Evolutionary conservation across 2,797 vertebrate genomes (phyloP).

Genomic region (Lutjanus argentimaculatus): DNA sequence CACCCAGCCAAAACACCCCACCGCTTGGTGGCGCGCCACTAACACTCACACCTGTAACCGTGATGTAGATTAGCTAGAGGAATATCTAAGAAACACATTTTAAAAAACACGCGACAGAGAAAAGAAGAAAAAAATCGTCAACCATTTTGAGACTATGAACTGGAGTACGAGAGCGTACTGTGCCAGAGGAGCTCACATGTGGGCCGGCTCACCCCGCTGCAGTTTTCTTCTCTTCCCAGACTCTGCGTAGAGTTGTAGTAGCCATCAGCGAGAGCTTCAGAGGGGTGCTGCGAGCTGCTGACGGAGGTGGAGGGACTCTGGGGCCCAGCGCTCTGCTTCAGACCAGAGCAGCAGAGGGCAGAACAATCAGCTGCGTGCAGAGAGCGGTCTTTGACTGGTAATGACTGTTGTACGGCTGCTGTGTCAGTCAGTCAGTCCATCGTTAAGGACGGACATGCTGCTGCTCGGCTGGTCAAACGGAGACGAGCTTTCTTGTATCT

Average conservation of each 20-base stretch:
- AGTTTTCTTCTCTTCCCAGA: slow-evolving; percentile 69
- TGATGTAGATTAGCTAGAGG: slow-evolving; percentile 83
- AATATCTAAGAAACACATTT: slow-evolving; percentile 69
- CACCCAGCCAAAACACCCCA: slow-evolving; percentile 68
- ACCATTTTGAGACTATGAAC: slow-evolving; percentile 57
- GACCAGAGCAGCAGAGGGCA: slow-evolving; percentile 68
- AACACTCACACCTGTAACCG: slow-evolving; percentile 82
- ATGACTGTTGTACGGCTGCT: slow-evolving; percentile 49
- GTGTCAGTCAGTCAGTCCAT: slow-evolving; percentile 31
- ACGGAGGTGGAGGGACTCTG: slow-evolving; percentile 32
- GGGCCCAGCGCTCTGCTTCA: slow-evolving; percentile 35
- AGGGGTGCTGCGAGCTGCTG: slow-evolving; percentile 39
- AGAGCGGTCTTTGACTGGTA: slow-evolving; percentile 58
- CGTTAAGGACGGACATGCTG: slow-evolving; percentile 40
- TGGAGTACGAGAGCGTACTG: slow-evolving; percentile 57
- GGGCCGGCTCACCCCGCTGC: slow-evolving; percentile 53
- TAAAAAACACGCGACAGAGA: slow-evolving; percentile 43
- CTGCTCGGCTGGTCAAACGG: slow-evolving; percentile 50
- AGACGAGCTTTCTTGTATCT: slow-evolving; percentile 64
- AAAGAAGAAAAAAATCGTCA: slow-evolving; percentile 62
- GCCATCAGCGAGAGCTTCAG: slow-evolving; percentile 69
- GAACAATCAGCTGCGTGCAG: slow-evolving; percentile 76
- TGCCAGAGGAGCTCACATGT: slow-evolving; percentile 50
- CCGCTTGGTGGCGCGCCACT: slow-evolving; percentile 65
- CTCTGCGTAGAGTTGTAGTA: slow-evolving; percentile 72